Evolutionary conservation across 2,888 invertebrate species (phyloP), one percentile per base, ranked within the genome.

Genomic region (Arge pagana): DNA sequence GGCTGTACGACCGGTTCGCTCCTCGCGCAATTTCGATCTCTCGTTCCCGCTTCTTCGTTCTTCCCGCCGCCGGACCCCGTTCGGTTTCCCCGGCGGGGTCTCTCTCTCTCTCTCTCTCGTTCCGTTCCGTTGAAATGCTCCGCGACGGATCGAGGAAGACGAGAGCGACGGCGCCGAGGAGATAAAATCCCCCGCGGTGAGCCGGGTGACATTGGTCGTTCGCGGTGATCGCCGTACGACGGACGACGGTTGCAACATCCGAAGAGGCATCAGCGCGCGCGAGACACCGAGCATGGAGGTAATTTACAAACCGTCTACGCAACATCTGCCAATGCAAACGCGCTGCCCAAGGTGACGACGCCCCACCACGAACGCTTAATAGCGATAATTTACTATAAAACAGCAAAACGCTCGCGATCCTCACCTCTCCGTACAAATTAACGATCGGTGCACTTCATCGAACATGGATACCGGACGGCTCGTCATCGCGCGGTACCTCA

Each of bases 341-440:
- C 70, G 66, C 68, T 70, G 67, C 62, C 70, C 76, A 76, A 76
- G 76, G 76, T 70, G 62, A 67, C 62, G 63, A 67, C 62, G 57
- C 61, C 54, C 57, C 58, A 60, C 57, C 69, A 67, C 64, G 63
- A 61, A 64, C 65, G 57, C 69, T 67, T 73, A 70, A 72, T 74
- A 74, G 74, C 74, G 75, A 76, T 75, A 74, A 74, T 74, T 74
- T 72, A 72, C 71, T 76, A 76, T 75, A 76, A 76, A 76, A 75
- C 72, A 72, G 72, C 71, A 71, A 74, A 73, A 70, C 68, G 55
- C 61, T 56, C 61, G 61, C 62, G 61, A 66, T 65, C 54, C 53
- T 67, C 67, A 72, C 69, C 70, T 66, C 69, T 67, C 48, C 36
- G 56, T 60, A 55, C 42, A 56, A 59, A 58, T 60, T 62, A 24